phyloP scores from a whole-genome alignment of 2,888 invertebrate species.

The Alloplasta piceator region DNA sequence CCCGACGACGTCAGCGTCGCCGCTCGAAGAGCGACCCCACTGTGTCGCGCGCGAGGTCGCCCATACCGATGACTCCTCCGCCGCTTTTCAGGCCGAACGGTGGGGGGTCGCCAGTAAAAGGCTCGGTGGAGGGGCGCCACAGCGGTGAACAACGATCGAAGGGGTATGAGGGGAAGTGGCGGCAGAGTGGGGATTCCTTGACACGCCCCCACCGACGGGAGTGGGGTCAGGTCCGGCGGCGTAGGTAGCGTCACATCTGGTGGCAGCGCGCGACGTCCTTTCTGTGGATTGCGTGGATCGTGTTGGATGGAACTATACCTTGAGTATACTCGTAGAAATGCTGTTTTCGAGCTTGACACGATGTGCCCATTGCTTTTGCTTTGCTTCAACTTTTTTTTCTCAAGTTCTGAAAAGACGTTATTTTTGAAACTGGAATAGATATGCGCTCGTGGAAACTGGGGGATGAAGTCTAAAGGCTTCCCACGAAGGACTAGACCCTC shows the following conservation, averaged over 20 bases:
- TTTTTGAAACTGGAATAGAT: no score
- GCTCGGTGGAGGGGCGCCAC: constrained; percentile 23
- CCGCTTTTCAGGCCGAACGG: constrained; percentile 31
- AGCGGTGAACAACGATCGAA: constrained; percentile 70
- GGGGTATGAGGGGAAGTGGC: constrained; percentile 76
- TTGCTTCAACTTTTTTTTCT: no score
- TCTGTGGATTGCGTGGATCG: neutral
- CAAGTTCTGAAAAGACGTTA: no score
- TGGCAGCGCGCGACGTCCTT: constrained; percentile 56
- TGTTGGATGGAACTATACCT: no score
- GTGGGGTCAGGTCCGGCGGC: constrained; percentile 61
- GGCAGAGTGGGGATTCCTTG: constrained; percentile 70
- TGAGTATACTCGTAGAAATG: neutral
- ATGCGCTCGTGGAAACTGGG: no score
- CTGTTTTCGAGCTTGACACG: no score
- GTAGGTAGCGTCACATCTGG: constrained; percentile 61
- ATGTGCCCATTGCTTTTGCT: no score
- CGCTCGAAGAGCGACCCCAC: constrained; percentile 69
- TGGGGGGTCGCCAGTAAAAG: constrained; percentile 30
- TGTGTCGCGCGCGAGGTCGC: constrained; percentile 69
- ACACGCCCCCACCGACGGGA: constrained; percentile 72
- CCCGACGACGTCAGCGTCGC: constrained; percentile 63
- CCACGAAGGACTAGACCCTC: no score
- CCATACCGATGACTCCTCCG: constrained; percentile 57
- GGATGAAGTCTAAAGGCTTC: no score